These are phyloP conservation scores for Pelodytes ibericus DNA, from an alignment of 2,797 vertebrate species.

Conservation along the genomic window DNA sequence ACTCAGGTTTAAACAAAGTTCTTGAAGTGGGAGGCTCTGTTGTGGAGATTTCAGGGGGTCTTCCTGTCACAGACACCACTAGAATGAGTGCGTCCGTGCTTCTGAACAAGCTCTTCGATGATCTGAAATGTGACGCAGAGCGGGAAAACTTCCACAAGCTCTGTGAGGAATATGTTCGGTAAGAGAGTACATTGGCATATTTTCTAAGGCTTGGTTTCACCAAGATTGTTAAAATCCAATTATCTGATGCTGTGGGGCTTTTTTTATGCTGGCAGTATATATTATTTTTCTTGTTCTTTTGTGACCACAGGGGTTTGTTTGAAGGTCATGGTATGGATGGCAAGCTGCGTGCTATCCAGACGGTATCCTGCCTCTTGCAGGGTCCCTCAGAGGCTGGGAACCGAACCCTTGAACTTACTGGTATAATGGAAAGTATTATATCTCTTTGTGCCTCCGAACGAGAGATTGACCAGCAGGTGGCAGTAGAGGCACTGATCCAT, in stretches of 20 bases:
- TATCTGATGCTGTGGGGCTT: no score
- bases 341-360: conserved; percentile 92
- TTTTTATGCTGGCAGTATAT: neutral
- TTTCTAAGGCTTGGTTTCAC: neutral
- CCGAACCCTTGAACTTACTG: conserved; percentile 87
- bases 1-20: conserved; percentile 88
- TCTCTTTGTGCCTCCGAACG: conserved; percentile 86
- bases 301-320: conserved; percentile 83
- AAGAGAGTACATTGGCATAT: conserved; percentile 51
- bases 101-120: conserved; percentile 90
- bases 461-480: conserved; percentile 90
- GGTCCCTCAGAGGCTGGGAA: conserved; percentile 92
- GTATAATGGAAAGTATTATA: conserved; percentile 91
- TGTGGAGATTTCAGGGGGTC: conserved; percentile 72
- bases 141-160: conserved; percentile 90
- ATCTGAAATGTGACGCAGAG: conserved; percentile 89
- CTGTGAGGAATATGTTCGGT: conserved; percentile 91
- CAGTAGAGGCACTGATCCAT: conserved; percentile 93
- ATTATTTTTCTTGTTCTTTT: neutral
- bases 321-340: conserved; percentile 70
- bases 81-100: conserved; percentile 92
- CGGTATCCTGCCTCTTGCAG: conserved; percentile 91
- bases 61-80: conserved; percentile 84
- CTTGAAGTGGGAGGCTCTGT: conserved; percentile 89
- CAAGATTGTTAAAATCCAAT: no score